Conservation (phyloP, 1,140 invertebrate genomes). For the Amyelois transitella region DNA sequence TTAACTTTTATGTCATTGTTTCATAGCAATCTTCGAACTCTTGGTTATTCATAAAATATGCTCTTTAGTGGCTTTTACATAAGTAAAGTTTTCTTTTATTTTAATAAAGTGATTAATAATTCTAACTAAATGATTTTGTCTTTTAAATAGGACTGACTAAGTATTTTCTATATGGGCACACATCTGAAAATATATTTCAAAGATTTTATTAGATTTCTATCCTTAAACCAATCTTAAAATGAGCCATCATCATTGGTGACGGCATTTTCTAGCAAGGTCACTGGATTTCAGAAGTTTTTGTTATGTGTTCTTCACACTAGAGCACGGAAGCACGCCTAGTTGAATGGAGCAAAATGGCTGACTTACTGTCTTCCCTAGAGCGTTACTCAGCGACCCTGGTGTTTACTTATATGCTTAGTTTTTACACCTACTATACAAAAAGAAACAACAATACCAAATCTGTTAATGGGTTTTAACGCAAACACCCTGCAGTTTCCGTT, state of each 20-base stretch:
- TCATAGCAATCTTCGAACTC: too few species aligned
- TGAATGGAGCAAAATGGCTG: slow-evolving; percentile 59
- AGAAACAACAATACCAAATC: slow-evolving; percentile 50
- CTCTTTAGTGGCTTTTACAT: too few species aligned
- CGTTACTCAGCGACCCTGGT: slow-evolving; percentile 33
- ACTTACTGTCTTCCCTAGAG: slow-evolving; percentile 49
- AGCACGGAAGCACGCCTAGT: slow-evolving; percentile 64
- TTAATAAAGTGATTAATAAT: too few species aligned
- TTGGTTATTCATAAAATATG: too few species aligned
- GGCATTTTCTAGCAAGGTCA: slow-evolving; percentile 39
- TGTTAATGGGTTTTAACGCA: slow-evolving; percentile 25
- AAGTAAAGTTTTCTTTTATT: too few species aligned
- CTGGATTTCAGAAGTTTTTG: slow-evolving; percentile 59
- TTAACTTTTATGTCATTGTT: too few species aligned
- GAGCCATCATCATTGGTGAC: slow-evolving; percentile 8
- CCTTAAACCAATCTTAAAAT: neutral
- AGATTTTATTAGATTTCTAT: neutral
- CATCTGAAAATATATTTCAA: too few species aligned
- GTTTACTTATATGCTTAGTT: slow-evolving; percentile 23
- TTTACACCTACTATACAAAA: slow-evolving; percentile 24
- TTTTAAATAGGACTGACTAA: too few species aligned
- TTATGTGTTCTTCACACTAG: slow-evolving; percentile 47
- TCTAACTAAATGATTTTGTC: too few species aligned
- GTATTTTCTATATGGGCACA: too few species aligned
- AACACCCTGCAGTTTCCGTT: slow-evolving; percentile 1